Base-by-base conservation (phyloP, 2,797 vertebrate genomes). In the Sparidentex hasta region DNA sequence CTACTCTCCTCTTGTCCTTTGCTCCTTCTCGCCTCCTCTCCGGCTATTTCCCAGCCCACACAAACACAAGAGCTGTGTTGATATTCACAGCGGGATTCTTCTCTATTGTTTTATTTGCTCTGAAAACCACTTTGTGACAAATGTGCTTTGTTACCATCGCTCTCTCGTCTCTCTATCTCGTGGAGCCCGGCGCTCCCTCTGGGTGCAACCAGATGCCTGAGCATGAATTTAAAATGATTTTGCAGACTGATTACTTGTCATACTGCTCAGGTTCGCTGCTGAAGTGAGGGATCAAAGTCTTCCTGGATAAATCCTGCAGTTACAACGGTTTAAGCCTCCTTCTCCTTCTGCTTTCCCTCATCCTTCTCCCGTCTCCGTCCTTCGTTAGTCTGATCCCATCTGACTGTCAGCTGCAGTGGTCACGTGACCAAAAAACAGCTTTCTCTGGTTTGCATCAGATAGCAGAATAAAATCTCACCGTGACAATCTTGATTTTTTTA, bases 51-150 rank as follows among this genome's bases (percentile, higher is more conserved):
- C n/a, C 25, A 29, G 25, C 68, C 52, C 57, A 76, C 80, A 69
- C 59, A 51, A 33, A 63, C 54, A 64, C 65, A 54, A 0, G 1
- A 8, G 20, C 58, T 11, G n/a, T 43, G 52, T 67, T 75, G n/a
- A 67, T 57, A 58, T 78, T 78, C 65, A 41, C 71, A 12, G 6
- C 18, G 7, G 51, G 20, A 23, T 54, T 69, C 23, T 23, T 68
- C 78, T 69, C 25, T 29, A 25, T 78, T 65, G 29, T 80, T 80
- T 80, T 57, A 79, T 79, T 56, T 66, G 50, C 72, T 75, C 47
- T 61, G 14, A 12, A 29, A 78, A 65, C 20, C 58, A 16, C 33
- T 68, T 21, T 47, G 44, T 50, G 52, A 76, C 69, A 78, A 81
- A 81, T 71, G 68, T 25, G 46, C 43, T 56, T 68, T 17, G 46